These are phyloP conservation scores for Heliconius hermathena DNA, from an alignment of 1,140 invertebrate species.

Conservation along the genomic window DNA sequence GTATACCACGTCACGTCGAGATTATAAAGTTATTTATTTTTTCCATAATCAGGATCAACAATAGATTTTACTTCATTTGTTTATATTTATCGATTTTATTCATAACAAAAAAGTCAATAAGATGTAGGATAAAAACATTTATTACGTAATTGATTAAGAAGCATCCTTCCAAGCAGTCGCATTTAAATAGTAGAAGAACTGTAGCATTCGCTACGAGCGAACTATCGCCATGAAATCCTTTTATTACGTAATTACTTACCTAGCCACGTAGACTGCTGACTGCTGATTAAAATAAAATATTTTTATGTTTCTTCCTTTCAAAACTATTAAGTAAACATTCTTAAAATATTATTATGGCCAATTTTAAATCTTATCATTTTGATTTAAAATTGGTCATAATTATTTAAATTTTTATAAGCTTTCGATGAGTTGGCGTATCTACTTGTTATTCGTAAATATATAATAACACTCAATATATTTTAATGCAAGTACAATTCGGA, in stretches of 20 bases:
- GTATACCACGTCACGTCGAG: neutral
- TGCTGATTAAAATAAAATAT: constrained; percentile 33
- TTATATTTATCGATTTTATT: neutral
- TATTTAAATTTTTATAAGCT: too few relatives aligned
- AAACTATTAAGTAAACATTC: constrained; percentile 37
- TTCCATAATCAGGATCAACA: neutral
- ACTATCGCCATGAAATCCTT: constrained; percentile 36
- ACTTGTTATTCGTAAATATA: too few relatives aligned
- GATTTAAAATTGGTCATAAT: neutral
- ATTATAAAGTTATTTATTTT: neutral
- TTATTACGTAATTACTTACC: constrained; percentile 39
- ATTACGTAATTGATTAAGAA: constrained; percentile 3
- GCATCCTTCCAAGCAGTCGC: constrained; percentile 11
- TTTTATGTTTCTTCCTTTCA: constrained; percentile 43
- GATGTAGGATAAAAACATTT: neutral
- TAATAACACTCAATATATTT: too few relatives aligned
- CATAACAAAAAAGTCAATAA: neutral
- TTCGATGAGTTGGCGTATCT: too few relatives aligned
- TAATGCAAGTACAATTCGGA: too few relatives aligned
- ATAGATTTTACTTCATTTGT: neutral
- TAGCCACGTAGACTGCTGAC: constrained; percentile 36
- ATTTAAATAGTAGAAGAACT: constrained; percentile 9
- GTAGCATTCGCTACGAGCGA: constrained; percentile 44
- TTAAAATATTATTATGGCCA: neutral
- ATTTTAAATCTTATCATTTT: neutral